These are phyloP conservation scores for Labeo calbasu DNA, from an alignment of 2,797 vertebrate genomes.

Conservation along the genomic window DNA sequence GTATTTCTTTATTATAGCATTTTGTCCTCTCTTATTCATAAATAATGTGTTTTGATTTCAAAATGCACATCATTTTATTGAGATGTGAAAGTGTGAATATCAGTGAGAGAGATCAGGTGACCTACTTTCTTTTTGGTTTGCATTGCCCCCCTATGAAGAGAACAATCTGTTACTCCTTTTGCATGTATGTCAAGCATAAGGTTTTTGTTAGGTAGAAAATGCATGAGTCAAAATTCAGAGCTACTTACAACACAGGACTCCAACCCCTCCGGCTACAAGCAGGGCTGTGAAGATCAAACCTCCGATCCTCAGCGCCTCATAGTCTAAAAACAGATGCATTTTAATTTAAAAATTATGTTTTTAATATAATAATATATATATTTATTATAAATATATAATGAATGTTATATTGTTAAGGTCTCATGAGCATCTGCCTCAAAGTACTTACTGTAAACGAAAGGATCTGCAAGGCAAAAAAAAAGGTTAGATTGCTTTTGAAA, in stretches of 20 bases:
- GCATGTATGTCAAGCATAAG: not conserved
- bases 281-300: slow-evolving; percentile 72
- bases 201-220: not conserved
- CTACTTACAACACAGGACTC: slow-evolving; percentile 74
- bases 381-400: not conserved
- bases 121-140: slow-evolving; percentile 67
- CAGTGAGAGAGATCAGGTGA: slow-evolving; percentile 11
- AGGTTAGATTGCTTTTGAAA: not conserved
- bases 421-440: not conserved
- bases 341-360: not conserved
- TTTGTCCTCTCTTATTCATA: not conserved
- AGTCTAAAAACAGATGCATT: slow-evolving; percentile 69
- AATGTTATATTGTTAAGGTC: not conserved
- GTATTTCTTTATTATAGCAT: not conserved
- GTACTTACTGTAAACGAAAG: slow-evolving; percentile 80
- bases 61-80: not conserved
- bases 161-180: slow-evolving; percentile 53
- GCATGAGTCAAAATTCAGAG: not conserved
- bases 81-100: not conserved
- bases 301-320: slow-evolving; percentile 77
- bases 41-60: not conserved
- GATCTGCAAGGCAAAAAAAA: slow-evolving; percentile 63
- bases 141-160: slow-evolving; percentile 72
- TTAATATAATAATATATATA: not conserved
- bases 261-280: slow-evolving; percentile 69